Evolutionary conservation across 2,113 vertebrate species (phyloP).

Genomic region (Anoura caudifer): DNA sequence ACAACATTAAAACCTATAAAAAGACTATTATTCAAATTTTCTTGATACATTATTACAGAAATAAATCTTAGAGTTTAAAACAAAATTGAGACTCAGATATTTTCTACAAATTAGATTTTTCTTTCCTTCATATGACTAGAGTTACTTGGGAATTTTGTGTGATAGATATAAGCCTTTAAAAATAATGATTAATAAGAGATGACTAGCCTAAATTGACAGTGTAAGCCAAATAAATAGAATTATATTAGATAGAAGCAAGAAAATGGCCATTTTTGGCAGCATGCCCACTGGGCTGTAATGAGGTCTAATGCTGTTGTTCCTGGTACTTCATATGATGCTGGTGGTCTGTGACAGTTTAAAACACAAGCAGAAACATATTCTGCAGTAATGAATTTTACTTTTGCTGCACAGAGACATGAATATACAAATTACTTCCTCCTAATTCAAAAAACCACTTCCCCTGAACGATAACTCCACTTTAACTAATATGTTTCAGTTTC

Average conservation of each 20-base stretch:
- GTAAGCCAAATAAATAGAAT: constrained; percentile 35
- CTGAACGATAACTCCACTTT: background rate
- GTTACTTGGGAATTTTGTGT: background rate
- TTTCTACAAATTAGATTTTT: constrained; percentile 41
- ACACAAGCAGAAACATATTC: constrained; percentile 39
- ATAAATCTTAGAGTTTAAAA: constrained; percentile 23
- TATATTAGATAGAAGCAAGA: constrained; percentile 47
- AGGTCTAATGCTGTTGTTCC: constrained; percentile 16
- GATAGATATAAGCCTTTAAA: constrained; percentile 18
- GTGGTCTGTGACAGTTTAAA: constrained; percentile 47
- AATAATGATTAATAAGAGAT: constrained; percentile 32
- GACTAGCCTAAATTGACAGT: constrained; percentile 38
- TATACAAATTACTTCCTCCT: constrained; percentile 4
- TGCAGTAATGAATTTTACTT: constrained; percentile 38
- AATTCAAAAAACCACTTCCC: background rate
- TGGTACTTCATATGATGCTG: background rate
- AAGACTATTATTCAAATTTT: background rate
- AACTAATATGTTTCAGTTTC: background rate
- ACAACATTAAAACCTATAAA: background rate
- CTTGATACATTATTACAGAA: constrained; percentile 13
- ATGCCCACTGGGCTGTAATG: constrained; percentile 15
- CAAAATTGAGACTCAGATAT: background rate
- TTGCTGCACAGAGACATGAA: background rate
- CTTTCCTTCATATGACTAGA: constrained; percentile 36
- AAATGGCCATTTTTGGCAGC: constrained; percentile 43